Evolutionary conservation across 2,888 invertebrate genomes (phyloP).

Genomic region (Muschampia staudingeri): DNA sequence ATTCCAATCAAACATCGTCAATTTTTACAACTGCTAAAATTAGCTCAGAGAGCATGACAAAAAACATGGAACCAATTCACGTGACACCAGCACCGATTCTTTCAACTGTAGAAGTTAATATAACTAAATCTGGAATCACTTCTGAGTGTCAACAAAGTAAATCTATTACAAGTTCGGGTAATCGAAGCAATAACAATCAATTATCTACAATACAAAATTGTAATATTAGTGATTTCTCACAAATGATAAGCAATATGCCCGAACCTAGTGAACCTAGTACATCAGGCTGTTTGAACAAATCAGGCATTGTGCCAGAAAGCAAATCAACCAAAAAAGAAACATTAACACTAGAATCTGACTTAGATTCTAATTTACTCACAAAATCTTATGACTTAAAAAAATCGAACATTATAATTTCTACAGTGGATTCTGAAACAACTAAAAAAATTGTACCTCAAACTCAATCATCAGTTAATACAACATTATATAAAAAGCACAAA

Average conservation of each 20-base stretch:
- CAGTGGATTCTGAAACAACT: conserved; percentile 9
- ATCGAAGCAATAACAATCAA: conserved; percentile 3
- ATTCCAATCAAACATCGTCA: conserved; percentile 78
- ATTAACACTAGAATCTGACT: not conserved
- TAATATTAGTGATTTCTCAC: not conserved
- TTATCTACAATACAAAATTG: not conserved
- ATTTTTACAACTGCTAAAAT: conserved; percentile 90
- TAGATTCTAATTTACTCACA: conserved; percentile 6
- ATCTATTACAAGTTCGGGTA: conserved; percentile 41
- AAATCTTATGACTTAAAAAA: conserved; percentile 11
- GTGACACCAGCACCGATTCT: conserved; percentile 83
- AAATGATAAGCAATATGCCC: not conserved
- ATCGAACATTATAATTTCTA: not conserved
- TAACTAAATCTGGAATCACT: conserved; percentile 72
- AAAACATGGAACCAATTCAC: conserved; percentile 84
- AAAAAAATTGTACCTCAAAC: not conserved
- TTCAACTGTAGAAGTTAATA: conserved; percentile 82
- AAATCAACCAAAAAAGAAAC: not conserved
- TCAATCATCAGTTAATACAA: not conserved
- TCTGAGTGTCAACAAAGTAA: conserved; percentile 41
- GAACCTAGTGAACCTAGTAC: conserved; percentile 21
- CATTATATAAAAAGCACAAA: conserved; percentile 22
- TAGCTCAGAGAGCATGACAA: conserved; percentile 81
- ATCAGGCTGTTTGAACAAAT: conserved; percentile 17
- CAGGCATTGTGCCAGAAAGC: not conserved